Evolutionary conservation across 2,113 vertebrate genomes (phyloP).

Genomic region (Salvelinus fontinalis): DNA sequence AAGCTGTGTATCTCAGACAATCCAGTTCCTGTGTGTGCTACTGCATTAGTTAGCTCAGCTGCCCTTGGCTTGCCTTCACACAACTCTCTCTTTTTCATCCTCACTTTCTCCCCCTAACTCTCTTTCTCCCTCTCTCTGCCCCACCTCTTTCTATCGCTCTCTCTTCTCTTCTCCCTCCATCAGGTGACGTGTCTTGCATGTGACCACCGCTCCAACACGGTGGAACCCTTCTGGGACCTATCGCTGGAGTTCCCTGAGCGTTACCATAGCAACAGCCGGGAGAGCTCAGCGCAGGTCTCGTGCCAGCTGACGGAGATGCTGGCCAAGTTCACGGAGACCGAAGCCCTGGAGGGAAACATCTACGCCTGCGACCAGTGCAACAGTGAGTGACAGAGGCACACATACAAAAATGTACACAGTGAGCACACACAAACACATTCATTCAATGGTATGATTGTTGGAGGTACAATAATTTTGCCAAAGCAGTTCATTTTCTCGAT

Average conservation of each 20-base stretch:
- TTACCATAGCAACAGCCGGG: slow-evolving; percentile 81
- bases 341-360: slow-evolving; percentile 95
- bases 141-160: background rate
- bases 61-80: background rate
- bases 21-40: background rate
- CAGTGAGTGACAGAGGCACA: slow-evolving; percentile 77
- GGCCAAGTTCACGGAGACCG: slow-evolving; percentile 97
- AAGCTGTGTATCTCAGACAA: background rate
- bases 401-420: background rate
- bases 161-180: background rate
- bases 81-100: background rate
- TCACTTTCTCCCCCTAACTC: background rate
- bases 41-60: background rate
- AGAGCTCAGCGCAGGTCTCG: slow-evolving; percentile 62
- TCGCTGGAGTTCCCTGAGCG: slow-evolving; percentile 97
- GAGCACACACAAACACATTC: background rate
- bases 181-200: slow-evolving; percentile 96
- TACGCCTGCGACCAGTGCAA: slow-evolving; percentile 97
- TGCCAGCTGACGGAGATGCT: slow-evolving; percentile 96
- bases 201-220: slow-evolving; percentile 92
- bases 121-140: no score
- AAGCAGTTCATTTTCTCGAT: no score
- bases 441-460: background rate
- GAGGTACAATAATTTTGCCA: no score
- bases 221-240: slow-evolving; percentile 98